A percentile compares a stretch with the other conserved stretches of the same genome.
Conservation (phyloP, 2,113 vertebrate species). For the Eurystomus gularis region DNA sequence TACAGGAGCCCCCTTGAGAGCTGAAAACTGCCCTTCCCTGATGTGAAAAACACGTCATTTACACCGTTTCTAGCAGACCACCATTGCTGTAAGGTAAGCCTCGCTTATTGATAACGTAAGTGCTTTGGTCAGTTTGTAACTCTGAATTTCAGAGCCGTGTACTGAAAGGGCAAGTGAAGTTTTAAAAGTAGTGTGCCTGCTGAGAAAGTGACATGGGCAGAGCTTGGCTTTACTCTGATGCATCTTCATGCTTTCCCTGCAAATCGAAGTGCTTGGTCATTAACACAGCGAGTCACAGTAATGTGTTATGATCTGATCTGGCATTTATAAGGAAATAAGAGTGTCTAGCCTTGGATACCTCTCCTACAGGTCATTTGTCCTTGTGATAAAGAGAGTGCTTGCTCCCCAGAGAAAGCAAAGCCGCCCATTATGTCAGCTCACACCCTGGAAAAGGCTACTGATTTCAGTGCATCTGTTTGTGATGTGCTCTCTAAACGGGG, state of each 20-base stretch:
- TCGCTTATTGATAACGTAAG: not conserved
- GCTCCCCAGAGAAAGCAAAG: slow-evolving; percentile 65
- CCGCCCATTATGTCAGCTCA: slow-evolving; percentile 73
- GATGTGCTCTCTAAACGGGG: slow-evolving; percentile 65
- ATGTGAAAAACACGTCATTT: not conserved
- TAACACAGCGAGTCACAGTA: slow-evolving; percentile 12
- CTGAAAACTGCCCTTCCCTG: not conserved
- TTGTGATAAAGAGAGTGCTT: slow-evolving; percentile 59
- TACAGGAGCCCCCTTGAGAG: not conserved
- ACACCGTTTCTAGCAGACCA: not conserved
- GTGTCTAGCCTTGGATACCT: slow-evolving; percentile 27
- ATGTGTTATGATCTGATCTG: slow-evolving; percentile 59
- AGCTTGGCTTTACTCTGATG: not conserved
- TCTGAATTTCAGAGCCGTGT: not conserved
- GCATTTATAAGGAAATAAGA: slow-evolving; percentile 66
- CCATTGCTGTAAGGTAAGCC: not conserved
- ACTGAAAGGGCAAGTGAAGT: not conserved
- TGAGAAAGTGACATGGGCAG: not conserved
- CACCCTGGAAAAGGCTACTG: slow-evolving; percentile 63
- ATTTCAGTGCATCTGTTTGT: slow-evolving; percentile 3
- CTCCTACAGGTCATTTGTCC: slow-evolving; percentile 71
- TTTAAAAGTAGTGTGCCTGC: not conserved
- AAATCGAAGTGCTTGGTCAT: slow-evolving; percentile 36
- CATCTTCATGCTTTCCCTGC: not conserved
- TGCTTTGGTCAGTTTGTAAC: not conserved